phyloP scores from a whole-genome alignment of 2,113 vertebrate species.

The Danionella cerebrum region DNA sequence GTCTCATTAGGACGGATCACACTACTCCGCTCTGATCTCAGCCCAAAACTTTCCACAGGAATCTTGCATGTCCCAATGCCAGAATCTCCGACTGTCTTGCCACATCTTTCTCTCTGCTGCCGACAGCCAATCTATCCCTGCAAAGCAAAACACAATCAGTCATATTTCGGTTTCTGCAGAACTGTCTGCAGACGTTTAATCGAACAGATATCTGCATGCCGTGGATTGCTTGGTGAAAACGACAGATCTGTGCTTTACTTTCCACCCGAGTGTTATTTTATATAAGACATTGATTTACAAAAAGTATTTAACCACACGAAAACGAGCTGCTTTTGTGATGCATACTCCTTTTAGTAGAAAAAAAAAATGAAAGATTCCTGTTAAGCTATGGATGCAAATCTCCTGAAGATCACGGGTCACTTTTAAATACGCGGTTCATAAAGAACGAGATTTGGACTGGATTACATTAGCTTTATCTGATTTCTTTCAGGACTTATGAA shows the following conservation, averaged over 20 bases:
- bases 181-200: neutral
- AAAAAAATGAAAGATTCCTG: slow-evolving; percentile 31
- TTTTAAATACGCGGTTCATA: neutral
- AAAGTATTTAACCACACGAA: slow-evolving; percentile 14
- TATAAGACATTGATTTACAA: no score
- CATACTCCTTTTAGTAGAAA: slow-evolving; percentile 1
- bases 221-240: neutral
- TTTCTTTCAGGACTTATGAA: neutral
- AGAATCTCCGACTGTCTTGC: slow-evolving; percentile 15
- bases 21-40: slow-evolving; percentile 34
- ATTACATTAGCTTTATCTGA: slow-evolving; percentile 8
- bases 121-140: slow-evolving; percentile 30
- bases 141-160: slow-evolving; percentile 41
- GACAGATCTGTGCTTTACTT: neutral
- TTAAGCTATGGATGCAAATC: slow-evolving; percentile 5
- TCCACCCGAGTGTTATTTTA: neutral
- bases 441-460: slow-evolving; percentile 1
- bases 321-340: neutral
- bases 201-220: neutral
- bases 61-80: slow-evolving; percentile 28
- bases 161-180: neutral
- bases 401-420: slow-evolving; percentile 19
- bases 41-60: slow-evolving; percentile 39
- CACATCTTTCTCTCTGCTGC: slow-evolving; percentile 5
- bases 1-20: slow-evolving; percentile 46